Conservation (phyloP, 2,888 invertebrate species). For the Drosophila tripunctata region DNA sequence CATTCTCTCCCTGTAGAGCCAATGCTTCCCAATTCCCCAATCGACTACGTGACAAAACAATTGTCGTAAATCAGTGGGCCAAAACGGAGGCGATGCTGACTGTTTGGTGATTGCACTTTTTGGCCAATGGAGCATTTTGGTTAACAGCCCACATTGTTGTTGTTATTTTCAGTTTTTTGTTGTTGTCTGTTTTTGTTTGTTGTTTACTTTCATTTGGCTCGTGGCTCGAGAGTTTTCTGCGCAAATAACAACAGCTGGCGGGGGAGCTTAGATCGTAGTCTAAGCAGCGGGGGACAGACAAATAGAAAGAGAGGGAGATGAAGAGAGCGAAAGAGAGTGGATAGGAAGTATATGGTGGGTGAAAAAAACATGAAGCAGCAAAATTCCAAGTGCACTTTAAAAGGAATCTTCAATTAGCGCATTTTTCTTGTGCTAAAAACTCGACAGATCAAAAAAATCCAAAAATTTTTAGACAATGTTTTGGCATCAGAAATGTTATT, state of each 20-base stretch:
- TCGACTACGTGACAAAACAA: slow-evolving; percentile 78
- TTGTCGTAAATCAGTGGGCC: slow-evolving; percentile 76
- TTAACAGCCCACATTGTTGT: slow-evolving; percentile 53
- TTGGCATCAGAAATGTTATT: not conserved
- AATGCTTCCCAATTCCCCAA: slow-evolving; percentile 29
- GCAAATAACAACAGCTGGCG: slow-evolving; percentile 31
- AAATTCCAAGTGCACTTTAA: slow-evolving; percentile 45
- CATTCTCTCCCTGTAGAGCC: not conserved
- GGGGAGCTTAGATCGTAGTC: slow-evolving; percentile 18
- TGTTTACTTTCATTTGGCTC: slow-evolving; percentile 75
- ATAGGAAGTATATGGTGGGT: not conserved
- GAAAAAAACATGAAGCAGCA: slow-evolving; percentile 5
- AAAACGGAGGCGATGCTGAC: slow-evolving; percentile 30
- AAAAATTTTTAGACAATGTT: slow-evolving; percentile 7
- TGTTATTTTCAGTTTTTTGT: slow-evolving; percentile 11
- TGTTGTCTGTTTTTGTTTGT: slow-evolving; percentile 24
- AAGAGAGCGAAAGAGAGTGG: not conserved
- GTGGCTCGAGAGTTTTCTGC: slow-evolving; percentile 47
- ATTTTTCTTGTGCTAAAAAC: not conserved
- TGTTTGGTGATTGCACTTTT: slow-evolving; percentile 37
- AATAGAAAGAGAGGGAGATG: not conserved
- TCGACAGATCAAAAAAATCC: not conserved
- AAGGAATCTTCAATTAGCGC: slow-evolving; percentile 51
- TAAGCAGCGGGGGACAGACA: not conserved
- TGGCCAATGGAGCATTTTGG: slow-evolving; percentile 49